Conservation (phyloP, 2,113 vertebrate species). For the Desmodus rotundus region DNA sequence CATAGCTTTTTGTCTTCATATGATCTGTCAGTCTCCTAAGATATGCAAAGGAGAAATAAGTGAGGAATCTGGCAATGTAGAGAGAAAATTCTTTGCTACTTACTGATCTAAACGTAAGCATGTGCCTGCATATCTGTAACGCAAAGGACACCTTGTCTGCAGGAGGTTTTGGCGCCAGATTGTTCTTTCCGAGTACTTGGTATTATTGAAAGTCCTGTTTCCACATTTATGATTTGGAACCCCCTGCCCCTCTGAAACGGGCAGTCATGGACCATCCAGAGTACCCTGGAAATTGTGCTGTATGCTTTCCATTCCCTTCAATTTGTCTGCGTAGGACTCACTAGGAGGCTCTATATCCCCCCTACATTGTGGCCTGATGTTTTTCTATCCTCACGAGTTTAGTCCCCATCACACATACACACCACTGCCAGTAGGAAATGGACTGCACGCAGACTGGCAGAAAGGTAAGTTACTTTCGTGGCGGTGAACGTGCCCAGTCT, state of each 20-base stretch:
- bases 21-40: background rate
- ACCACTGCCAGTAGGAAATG: background rate
- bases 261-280: background rate
- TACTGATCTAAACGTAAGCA: conserved; percentile 22
- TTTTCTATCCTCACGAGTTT: conserved; percentile 3
- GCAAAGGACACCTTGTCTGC: background rate
- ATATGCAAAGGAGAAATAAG: background rate
- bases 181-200: background rate
- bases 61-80: background rate
- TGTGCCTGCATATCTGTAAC: background rate
- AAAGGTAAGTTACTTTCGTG: conserved; percentile 76
- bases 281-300: background rate
- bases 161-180: background rate
- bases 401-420: background rate
- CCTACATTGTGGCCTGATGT: background rate
- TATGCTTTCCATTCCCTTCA: background rate
- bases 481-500: background rate
- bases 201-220: background rate
- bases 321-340: background rate
- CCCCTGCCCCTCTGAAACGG: background rate
- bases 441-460: background rate
- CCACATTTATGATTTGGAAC: background rate
- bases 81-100: conserved; percentile 15
- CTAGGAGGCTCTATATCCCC: background rate
- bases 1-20: background rate